A percentile compares a stretch with the other conserved stretches of the same genome.
phyloP scores from a whole-genome alignment of 2,113 vertebrate species.

The Rhea americana region DNA sequence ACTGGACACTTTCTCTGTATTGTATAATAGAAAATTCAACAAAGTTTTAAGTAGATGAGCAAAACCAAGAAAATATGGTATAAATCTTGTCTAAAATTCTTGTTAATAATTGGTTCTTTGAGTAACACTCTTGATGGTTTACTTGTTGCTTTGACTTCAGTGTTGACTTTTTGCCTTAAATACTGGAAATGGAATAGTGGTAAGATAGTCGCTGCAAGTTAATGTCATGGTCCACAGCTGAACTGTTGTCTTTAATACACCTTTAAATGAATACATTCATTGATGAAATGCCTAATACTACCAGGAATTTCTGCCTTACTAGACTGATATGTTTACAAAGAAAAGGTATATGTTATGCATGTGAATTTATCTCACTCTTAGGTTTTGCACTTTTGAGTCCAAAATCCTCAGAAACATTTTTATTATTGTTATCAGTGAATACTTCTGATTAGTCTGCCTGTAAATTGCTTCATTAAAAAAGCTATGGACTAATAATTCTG shows the following conservation, averaged over 20 bases:
- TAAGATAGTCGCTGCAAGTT: not conserved
- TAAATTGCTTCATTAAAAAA: not conserved
- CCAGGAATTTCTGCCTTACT: not conserved
- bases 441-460: not conserved
- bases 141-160: not conserved
- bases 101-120: not conserved
- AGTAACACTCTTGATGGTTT: not conserved
- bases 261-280: fast-evolving
- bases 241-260: not conserved
- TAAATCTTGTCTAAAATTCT: not conserved
- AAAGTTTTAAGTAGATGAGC: not conserved
- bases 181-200: not conserved
- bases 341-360: not conserved
- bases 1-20: not conserved
- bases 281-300: not conserved
- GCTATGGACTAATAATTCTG: not conserved
- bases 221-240: not conserved
- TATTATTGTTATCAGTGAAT: not conserved
- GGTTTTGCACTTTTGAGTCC: not conserved
- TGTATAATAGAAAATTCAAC: not conserved
- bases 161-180: not conserved
- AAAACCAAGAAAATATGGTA: not conserved
- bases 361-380: not conserved
- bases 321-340: fast-evolving
- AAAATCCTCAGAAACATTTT: not conserved